Percentiles rank a stretch among this genome's conserved stretches.
Evolutionary conservation across 2,888 invertebrate species (phyloP).

Genomic region (Sphaerophoria taeniata): DNA sequence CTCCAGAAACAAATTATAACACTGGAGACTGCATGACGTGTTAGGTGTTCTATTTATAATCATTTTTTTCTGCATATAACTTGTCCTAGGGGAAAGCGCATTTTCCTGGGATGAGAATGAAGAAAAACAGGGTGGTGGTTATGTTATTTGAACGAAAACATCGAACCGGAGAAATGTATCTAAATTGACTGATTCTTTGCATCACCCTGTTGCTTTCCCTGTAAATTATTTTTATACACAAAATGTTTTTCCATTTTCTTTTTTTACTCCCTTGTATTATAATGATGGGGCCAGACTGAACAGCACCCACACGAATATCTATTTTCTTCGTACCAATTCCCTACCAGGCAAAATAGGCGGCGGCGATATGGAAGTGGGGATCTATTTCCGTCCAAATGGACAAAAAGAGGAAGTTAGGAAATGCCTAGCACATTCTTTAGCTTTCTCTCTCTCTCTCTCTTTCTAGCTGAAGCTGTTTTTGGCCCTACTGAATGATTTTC

Average conservation of each 20-base stretch:
- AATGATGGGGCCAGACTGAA: constrained; percentile 27
- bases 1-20: not conserved
- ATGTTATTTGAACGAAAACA: too few relatives aligned
- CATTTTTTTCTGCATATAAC: constrained; percentile 15
- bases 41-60: constrained; percentile 51
- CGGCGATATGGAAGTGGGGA: constrained; percentile 12
- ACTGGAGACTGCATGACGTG: constrained; percentile 9
- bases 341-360: not conserved
- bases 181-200: not conserved
- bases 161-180: not conserved
- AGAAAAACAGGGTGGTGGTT: too few relatives aligned
- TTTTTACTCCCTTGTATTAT: not conserved
- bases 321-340: not conserved
- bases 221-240: constrained; percentile 33
- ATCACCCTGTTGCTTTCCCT: constrained; percentile 6
- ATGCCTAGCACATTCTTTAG: constrained; percentile 46
- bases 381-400: constrained; percentile 64
- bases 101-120: not conserved
- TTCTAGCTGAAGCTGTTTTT: constrained; percentile 40
- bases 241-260: not conserved
- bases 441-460: not conserved
- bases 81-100: constrained; percentile 22
- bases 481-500: constrained; percentile 15
- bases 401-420: constrained; percentile 66
- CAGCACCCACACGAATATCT: constrained; percentile 53